These are phyloP conservation scores for Peromyscus californicus DNA, from an alignment of 2,113 vertebrate genomes.

Conservation along the genomic window DNA sequence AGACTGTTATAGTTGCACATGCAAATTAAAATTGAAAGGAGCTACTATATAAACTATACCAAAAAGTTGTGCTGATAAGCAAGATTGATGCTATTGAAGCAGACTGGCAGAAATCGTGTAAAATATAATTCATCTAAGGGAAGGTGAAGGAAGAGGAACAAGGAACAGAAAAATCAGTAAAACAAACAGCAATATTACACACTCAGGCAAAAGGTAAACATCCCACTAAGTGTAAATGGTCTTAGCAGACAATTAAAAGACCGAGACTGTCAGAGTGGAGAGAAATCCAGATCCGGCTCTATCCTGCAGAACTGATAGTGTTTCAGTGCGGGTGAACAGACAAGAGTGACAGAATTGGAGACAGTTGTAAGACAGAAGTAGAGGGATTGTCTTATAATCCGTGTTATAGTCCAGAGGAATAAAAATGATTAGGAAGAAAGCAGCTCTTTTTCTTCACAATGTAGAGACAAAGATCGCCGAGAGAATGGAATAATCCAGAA, in stretches of 20 bases:
- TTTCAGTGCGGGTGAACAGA: neutral
- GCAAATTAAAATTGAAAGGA: neutral
- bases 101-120: neutral
- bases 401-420: neutral
- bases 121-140: neutral
- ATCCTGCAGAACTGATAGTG: no score
- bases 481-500: neutral
- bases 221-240: slow-evolving; percentile 43
- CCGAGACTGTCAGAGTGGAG: neutral
- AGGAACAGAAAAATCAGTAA: neutral
- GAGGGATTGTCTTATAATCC: neutral
- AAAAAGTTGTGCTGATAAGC: neutral
- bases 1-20: neutral
- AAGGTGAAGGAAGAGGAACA: neutral
- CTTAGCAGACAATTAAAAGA: slow-evolving; percentile 4
- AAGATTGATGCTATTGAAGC: neutral
- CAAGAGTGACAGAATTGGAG: neutral
- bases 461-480: neutral
- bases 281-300: neutral
- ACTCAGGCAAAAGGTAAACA: neutral
- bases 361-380: neutral
- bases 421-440: neutral
- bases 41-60: neutral
- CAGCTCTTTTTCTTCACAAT: neutral
- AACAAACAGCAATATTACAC: neutral